Evolutionary conservation across 2,888 invertebrate genomes (phyloP).

Genomic region (Coelinius sp.): DNA sequence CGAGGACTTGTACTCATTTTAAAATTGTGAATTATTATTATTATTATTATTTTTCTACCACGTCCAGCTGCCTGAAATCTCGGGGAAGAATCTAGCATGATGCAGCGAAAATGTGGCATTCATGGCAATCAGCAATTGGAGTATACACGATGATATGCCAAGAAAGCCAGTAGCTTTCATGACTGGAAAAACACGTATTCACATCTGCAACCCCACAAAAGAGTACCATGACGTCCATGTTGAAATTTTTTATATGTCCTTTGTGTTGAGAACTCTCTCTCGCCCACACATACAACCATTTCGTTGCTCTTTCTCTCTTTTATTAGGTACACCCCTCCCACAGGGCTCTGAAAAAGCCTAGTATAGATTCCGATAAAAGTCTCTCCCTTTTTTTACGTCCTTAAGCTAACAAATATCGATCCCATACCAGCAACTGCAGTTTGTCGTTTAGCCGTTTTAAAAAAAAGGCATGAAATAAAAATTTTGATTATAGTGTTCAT

Average conservation of each 20-base stretch:
- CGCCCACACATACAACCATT: conserved; percentile 34
- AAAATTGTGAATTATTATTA: too few relatives aligned
- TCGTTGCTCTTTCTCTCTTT: not conserved
- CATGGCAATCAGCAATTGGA: conserved; percentile 43
- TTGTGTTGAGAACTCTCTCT: conserved; percentile 46
- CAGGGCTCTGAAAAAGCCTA: conserved; percentile 36
- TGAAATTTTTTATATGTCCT: conserved; percentile 39
- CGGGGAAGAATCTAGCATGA: conserved; percentile 28
- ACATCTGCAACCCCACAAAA: conserved; percentile 45
- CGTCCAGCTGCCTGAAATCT: conserved; percentile 6
- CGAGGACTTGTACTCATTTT: not conserved
- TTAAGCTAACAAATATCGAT: conserved; percentile 57
- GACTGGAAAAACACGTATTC: conserved; percentile 45
- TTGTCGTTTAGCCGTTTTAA: conserved; percentile 39
- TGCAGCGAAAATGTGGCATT: conserved; percentile 47
- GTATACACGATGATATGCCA: conserved; percentile 36
- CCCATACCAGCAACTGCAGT: conserved; percentile 37
- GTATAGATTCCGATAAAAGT: conserved; percentile 51
- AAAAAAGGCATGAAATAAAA: not conserved
- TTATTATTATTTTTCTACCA: not conserved
- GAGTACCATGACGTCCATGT: conserved; percentile 1
- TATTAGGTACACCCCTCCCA: not conserved
- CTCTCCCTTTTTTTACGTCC: conserved; percentile 43
- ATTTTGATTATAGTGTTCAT: not conserved
- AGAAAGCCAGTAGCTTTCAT: conserved; percentile 42